A percentile compares a stretch with the other conserved stretches of the same genome.
These are phyloP conservation scores for Cheiracanthium punctorium DNA, from an alignment of 2,888 invertebrate species.

Conservation along the genomic window DNA sequence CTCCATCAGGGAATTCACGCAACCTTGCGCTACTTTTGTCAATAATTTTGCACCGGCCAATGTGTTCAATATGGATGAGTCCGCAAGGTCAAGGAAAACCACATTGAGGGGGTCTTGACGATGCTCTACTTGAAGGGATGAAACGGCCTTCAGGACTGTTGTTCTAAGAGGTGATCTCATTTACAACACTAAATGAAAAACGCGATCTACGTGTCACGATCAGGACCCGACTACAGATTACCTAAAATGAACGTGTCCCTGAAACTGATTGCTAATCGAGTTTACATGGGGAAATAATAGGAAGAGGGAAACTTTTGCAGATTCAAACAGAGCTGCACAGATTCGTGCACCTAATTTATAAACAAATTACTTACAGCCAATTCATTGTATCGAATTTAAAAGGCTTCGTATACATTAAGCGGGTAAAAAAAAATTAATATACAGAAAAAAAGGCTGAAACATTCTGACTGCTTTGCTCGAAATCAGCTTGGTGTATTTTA, in stretches of 20 bases:
- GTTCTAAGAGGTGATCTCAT: constrained; percentile 61
- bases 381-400: too few species aligned
- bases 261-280: constrained; percentile 48
- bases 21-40: constrained; percentile 41
- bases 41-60: constrained; percentile 42
- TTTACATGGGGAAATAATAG: constrained; percentile 19
- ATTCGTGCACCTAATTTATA: not conserved
- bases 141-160: constrained; percentile 39
- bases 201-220: constrained; percentile 51
- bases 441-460: too few species aligned
- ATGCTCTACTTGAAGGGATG: constrained; percentile 48
- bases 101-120: constrained; percentile 31
- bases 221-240: constrained; percentile 44
- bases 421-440: too few species aligned
- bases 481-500: too few species aligned
- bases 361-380: too few species aligned
- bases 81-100: constrained; percentile 52
- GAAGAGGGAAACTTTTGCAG: not conserved
- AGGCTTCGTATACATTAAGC: too few species aligned
- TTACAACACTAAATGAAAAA: constrained; percentile 29
- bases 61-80: constrained; percentile 65
- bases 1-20: not conserved
- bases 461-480: too few species aligned
- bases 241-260: constrained; percentile 52
- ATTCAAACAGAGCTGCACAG: not conserved